These are phyloP conservation scores for Rhogogaster chlorosoma DNA, from an alignment of 2,888 invertebrate genomes.

Conservation along the genomic window DNA sequence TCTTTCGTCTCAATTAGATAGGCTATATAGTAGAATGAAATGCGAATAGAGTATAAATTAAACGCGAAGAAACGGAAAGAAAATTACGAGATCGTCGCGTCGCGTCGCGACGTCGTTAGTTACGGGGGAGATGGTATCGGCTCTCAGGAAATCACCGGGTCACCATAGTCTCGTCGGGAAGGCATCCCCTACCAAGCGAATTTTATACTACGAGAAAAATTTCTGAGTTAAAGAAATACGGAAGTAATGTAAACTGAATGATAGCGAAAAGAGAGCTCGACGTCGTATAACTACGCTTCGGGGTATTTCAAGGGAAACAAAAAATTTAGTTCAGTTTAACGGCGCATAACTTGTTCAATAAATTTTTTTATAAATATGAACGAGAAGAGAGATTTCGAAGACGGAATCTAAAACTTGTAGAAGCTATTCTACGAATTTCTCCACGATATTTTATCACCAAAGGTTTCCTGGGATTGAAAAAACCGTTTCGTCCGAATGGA, in stretches of 20 bases:
- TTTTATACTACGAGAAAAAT: background rate
- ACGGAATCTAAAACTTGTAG: background rate
- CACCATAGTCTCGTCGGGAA: conserved; percentile 6
- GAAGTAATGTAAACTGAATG: background rate
- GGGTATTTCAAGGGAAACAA: background rate
- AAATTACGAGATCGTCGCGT: conserved; percentile 16
- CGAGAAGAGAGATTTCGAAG: background rate
- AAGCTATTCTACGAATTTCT: background rate
- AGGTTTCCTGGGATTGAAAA: background rate
- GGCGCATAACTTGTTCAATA: conserved; percentile 2
- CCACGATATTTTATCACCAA: background rate
- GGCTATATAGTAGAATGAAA: background rate
- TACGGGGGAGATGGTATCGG: conserved; percentile 35
- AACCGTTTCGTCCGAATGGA: background rate
- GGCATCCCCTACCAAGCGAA: background rate
- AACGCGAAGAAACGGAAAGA: background rate
- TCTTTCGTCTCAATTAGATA: background rate
- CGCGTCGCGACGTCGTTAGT: conserved; percentile 25
- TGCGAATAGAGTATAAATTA: background rate
- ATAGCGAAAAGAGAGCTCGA: background rate
- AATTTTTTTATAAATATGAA: background rate
- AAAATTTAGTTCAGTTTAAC: background rate
- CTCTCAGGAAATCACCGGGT: conserved; percentile 18
- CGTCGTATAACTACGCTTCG: background rate
- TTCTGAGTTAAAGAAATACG: background rate